Evolutionary conservation across 2,797 vertebrate species (phyloP), one percentile per base, ranked within the genome.

Genomic region (Delichon dasypus): DNA sequence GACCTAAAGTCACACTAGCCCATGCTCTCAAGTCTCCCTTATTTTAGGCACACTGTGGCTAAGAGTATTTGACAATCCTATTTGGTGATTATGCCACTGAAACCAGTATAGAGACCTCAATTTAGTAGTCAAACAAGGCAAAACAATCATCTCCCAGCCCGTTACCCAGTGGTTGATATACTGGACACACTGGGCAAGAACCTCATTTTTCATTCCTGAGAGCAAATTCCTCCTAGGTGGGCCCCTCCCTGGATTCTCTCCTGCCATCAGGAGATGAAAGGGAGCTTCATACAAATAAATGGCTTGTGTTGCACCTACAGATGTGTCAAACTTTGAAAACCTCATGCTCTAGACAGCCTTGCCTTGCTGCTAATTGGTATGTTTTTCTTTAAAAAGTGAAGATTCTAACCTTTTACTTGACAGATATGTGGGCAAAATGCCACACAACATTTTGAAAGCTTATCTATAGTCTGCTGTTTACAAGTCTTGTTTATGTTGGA

Each of bases 401-500:
- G 97, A 97, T 97, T 96, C 95, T 98, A 98, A 98, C 97, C 97
- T 98, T 98, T 97, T 91, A 90, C 94, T 97, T 98, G 98, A 98
- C 98, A 97, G 96, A 97, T 97, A 90, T 90, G 96, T 95, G 95
- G 93, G 93, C 94, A 97, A 98, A 98, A 97, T 97, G 97, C 78
- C 97, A 97, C 87, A 89, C 85, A 97, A 97, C 96, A 97, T 97
- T 98, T 98, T 97, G 97, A 98, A 96, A 97, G 95, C 95, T 96
- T 97, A 96, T 96, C 97, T 96, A 90, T 93, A 91, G 85, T 86
- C 60, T 97, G 89, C 91, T 98, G 96, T 97, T 97, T 98, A 96
- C 27, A n/a, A 90, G 72, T 71, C 95, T 84, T 97, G 90, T 97
- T 98, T 97, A 91, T 93, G 65, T 94, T 96, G 80, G 81, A 95